phyloP scores from a whole-genome alignment of 2,888 invertebrate species.

The Bombylius major region DNA sequence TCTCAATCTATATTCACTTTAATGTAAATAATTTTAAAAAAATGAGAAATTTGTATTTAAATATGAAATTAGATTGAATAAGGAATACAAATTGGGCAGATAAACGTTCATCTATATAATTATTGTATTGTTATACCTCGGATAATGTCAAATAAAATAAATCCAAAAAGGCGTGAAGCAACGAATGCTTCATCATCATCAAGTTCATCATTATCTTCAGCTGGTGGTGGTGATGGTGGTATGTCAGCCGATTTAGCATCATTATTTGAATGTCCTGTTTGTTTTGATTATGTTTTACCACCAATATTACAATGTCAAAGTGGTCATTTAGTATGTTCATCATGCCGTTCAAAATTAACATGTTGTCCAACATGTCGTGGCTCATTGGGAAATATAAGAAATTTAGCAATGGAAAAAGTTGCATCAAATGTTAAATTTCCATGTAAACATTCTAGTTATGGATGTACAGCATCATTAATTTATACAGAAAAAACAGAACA shows the following conservation, averaged over 20 bases:
- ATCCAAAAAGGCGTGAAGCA: conserved; percentile 31
- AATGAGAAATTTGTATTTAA: too few species aligned
- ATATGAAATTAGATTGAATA: too few species aligned
- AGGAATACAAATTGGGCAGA: not conserved
- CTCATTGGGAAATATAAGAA: conserved; percentile 91
- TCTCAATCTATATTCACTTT: too few species aligned
- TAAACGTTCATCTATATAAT: not conserved
- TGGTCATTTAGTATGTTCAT: conserved; percentile 96
- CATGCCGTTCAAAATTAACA: conserved; percentile 90
- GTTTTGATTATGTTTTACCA: conserved; percentile 98
- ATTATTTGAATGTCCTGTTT: conserved; percentile 91
- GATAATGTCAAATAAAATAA: conserved; percentile 36
- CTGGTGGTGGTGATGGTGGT: conserved; percentile 36
- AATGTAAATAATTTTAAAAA: too few species aligned
- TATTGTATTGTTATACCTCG: not conserved
- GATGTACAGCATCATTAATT: conserved; percentile 81
- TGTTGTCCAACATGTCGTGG: conserved; percentile 98
- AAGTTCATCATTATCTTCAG: conserved; percentile 35
- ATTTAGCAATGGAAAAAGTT: conserved; percentile 98
- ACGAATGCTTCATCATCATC: conserved; percentile 36
- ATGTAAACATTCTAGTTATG: conserved; percentile 94
- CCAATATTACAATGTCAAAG: conserved; percentile 98
- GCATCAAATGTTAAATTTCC: conserved; percentile 98
- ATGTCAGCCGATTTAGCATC: conserved; percentile 81
- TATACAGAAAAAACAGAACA: conserved; percentile 98